Evolutionary conservation across 2,113 vertebrate species (phyloP).

Genomic region (Gorsachius goisagi): DNA sequence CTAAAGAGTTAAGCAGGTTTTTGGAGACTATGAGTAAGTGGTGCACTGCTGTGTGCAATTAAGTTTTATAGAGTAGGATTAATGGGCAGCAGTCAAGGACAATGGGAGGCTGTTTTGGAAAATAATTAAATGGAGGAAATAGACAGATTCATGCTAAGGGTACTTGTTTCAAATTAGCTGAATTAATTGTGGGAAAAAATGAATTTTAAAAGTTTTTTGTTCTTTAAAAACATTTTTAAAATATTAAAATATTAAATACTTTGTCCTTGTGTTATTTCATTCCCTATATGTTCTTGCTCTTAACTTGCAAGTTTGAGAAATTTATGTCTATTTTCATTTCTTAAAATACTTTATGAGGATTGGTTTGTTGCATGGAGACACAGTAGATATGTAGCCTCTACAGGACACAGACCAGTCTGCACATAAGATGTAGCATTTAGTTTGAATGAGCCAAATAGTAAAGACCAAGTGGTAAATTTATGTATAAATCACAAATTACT

Average conservation of each 20-base stretch:
- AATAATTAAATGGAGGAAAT: neutral
- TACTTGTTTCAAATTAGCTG: neutral
- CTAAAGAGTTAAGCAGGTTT: neutral
- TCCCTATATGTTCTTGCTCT: neutral
- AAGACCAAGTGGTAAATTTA: neutral
- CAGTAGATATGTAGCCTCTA: neutral
- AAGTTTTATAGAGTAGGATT: neutral
- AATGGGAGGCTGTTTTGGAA: neutral
- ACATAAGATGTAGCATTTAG: neutral
- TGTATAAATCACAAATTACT: neutral
- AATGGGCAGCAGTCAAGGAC: conserved; percentile 1
- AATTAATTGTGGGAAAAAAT: neutral
- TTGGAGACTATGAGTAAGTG: neutral
- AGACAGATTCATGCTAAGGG: neutral
- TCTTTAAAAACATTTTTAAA: neutral
- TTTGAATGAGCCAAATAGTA: neutral
- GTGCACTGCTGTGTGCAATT: neutral
- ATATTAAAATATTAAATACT: neutral
- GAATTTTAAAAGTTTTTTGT: neutral
- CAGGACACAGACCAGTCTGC: neutral
- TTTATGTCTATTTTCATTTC: neutral
- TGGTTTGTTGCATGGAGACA: neutral
- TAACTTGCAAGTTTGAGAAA: neutral
- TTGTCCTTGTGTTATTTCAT: neutral
- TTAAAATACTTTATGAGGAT: neutral